Base-by-base conservation (phyloP, 2,888 invertebrate species). In the Apodemia zela region DNA sequence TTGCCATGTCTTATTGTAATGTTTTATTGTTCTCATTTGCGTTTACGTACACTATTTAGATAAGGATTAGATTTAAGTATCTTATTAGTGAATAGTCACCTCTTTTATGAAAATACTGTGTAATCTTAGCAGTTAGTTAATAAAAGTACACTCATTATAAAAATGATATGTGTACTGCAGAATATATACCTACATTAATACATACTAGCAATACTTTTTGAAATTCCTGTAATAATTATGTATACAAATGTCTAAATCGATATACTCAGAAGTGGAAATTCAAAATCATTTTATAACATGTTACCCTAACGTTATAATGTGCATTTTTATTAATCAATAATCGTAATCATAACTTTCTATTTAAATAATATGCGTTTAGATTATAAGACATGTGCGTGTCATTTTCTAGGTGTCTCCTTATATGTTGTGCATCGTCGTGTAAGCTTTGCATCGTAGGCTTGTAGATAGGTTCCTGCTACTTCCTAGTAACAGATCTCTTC, bases 391-490 rank as follows among this genome's bases (percentile, higher is more conserved):
- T 81, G 71, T 38, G 72, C 68, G 85, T 86, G 87, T 85, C 85
- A 71, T 77, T 82, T 83, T 86, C 77, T 90, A 89, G 88, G 77
- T 84, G 85, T 89, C 82, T 87, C 81, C 84, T 76, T 82, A 70
- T 87, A 79, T 88, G 89, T 89, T 87, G 87, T 89, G 84, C 84
- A 80, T 84, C 75, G 83, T 85, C 82, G 79, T 86, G 84, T 85
- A 84, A 81, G 89, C 87, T 88, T 87, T 76, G 86, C 86, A 76
- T 75, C 69, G 83, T 89, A 89, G 88, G 81, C 81, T 84, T 79
- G 82, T 89, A 89, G 89, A 83, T 89, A 89, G 89, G 88, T 85
- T 84, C 79, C 80, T 82, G 86, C 85, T 81, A 87, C 90, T 89
- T 89, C 89, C 90, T 87, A 87, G 83, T 81, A 86, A 87, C 82